Percentiles rank a stretch among this genome's conserved stretches.
These are phyloP conservation scores for Suncus etruscus DNA, from an alignment of 2,113 vertebrate species.

Conservation along the genomic window DNA sequence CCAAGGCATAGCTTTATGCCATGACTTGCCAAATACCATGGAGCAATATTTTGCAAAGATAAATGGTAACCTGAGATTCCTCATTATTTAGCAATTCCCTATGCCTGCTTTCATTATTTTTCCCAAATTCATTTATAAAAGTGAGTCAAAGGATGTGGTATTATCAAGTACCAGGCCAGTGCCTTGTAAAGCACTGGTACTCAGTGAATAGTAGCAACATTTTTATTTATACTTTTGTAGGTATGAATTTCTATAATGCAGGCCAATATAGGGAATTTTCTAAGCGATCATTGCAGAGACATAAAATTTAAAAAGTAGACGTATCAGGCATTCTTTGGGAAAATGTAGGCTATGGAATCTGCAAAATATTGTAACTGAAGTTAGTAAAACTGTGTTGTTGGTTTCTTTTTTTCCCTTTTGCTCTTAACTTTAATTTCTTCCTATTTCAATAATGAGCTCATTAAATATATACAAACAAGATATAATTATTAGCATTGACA, in stretches of 20 bases:
- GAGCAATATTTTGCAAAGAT: not conserved
- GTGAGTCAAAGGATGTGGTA: not conserved
- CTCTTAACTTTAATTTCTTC: conserved; percentile 39
- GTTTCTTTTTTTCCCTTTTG: not conserved
- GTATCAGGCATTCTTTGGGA: not conserved
- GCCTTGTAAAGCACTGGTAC: not conserved
- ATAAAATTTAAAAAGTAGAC: not conserved
- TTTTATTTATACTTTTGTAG: not conserved
- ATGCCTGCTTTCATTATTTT: not conserved
- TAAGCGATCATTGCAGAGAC: not conserved
- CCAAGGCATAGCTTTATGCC: not conserved
- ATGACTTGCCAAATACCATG: not conserved
- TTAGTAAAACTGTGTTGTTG: not conserved
- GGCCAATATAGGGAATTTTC: not conserved
- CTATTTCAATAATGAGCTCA: conserved; percentile 1
- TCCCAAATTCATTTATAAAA: not conserved
- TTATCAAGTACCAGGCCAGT: not conserved
- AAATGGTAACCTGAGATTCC: not conserved
- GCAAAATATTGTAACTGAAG: not conserved
- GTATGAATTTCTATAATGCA: not conserved
- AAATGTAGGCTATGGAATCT: not conserved
- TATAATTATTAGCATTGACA: not conserved
- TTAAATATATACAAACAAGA: conserved; percentile 28
- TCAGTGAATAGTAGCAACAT: not conserved
- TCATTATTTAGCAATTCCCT: not conserved